These are phyloP conservation scores for Gavia stellata DNA, from an alignment of 2,113 vertebrate species.

Conservation along the genomic window DNA sequence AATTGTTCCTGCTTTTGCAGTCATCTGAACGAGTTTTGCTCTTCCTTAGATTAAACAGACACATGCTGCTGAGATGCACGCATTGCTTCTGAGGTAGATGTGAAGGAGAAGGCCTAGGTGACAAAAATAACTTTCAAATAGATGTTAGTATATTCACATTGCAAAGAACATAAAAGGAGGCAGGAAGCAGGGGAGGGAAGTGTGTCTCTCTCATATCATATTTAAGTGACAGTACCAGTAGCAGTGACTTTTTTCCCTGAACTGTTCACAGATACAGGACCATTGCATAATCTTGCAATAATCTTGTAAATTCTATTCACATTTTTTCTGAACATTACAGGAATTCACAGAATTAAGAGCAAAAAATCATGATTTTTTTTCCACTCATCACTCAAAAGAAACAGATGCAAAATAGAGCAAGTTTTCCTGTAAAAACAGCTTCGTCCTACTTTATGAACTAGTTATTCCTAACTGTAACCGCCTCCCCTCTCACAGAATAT, in stretches of 20 bases:
- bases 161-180: conserved; percentile 70
- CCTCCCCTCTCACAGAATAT: conserved; percentile 33
- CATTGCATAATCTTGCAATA: conserved; percentile 50
- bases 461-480: conserved; percentile 30
- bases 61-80: neutral
- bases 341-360: conserved; percentile 29
- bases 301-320: neutral
- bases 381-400: conserved; percentile 6
- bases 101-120: conserved; percentile 55
- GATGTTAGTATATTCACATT: conserved; percentile 55
- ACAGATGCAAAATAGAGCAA: conserved; percentile 33
- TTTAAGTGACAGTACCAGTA: conserved; percentile 63
- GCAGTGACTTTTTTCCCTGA: conserved; percentile 5
- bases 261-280: neutral
- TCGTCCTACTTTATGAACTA: conserved; percentile 49
- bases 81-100: conserved; percentile 53
- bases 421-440: conserved; percentile 28
- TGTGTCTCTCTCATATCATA: conserved; percentile 56
- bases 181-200: conserved; percentile 74
- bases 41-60: conserved; percentile 40
- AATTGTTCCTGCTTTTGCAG: neutral
- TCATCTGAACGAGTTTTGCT: neutral
- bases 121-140: conserved; percentile 70
- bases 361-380: neutral
- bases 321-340: neutral